Conservation (phyloP, 2,888 invertebrate species). For the Gonocerus acuteangulatus region DNA sequence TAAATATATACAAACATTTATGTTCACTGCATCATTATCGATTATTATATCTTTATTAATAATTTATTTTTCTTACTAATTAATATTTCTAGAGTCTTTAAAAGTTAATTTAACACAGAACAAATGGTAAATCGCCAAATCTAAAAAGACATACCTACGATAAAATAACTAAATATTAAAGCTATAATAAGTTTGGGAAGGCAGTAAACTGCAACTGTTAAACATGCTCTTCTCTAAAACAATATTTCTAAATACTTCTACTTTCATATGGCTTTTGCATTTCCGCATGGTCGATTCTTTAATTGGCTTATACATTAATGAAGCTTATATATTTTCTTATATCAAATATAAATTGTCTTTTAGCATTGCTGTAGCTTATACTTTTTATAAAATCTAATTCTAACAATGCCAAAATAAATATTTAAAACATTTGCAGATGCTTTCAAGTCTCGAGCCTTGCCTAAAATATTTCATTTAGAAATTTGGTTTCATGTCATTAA, state of each 20-base stretch:
- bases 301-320: constrained; percentile 13
- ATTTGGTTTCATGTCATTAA: constrained; percentile 1
- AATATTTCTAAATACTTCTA: constrained; percentile 17
- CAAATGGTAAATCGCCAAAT: no score
- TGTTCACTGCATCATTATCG: no score
- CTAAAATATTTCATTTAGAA: constrained; percentile 15
- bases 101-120: no score
- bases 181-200: no score
- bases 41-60: no score
- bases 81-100: no score
- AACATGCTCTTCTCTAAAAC: constrained; percentile 10
- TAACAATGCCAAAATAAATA: constrained; percentile 8
- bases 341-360: constrained; percentile 2
- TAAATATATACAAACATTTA: no score
- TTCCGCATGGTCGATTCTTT: constrained; percentile 22
- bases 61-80: no score
- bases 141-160: no score
- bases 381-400: constrained; percentile 13
- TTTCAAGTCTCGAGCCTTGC: constrained; percentile 22
- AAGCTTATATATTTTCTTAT: constrained; percentile 13
- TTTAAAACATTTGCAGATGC: constrained; percentile 18
- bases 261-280: constrained; percentile 22
- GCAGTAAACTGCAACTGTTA: not conserved
- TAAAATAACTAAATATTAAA: no score
- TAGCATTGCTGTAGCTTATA: constrained; percentile 20